These are phyloP conservation scores for Potamilus streckersoni DNA, from an alignment of 1,140 invertebrate species.

Conservation along the genomic window DNA sequence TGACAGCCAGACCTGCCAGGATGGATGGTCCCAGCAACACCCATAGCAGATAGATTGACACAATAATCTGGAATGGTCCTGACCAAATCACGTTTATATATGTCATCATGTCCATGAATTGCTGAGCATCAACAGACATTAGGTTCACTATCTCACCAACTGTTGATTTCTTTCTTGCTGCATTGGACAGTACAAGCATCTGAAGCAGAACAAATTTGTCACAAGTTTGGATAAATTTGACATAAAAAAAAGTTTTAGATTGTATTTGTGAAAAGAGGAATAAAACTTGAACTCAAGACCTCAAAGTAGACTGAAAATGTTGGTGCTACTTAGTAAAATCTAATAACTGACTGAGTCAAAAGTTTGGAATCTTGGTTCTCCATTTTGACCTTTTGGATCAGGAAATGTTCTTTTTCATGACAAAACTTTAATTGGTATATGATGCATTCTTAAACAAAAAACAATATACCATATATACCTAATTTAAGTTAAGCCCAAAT, in stretches of 20 bases:
- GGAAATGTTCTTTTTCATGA: no score
- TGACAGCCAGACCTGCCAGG: conserved; percentile 67
- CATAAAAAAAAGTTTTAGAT: not conserved
- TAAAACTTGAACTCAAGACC: not conserved
- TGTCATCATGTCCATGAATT: conserved; percentile 69
- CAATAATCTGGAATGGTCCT: conserved; percentile 89
- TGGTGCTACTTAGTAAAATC: not conserved
- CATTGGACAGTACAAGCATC: conserved; percentile 59
- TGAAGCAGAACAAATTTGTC: conserved; percentile 24
- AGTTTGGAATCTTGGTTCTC: no score
- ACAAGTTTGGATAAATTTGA: not conserved
- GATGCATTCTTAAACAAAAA: no score
- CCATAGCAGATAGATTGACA: conserved; percentile 93
- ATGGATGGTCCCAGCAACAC: conserved; percentile 73
- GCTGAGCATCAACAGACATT: conserved; percentile 73
- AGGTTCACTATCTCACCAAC: conserved; percentile 75
- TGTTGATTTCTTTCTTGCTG: conserved; percentile 68
- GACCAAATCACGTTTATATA: conserved; percentile 98
- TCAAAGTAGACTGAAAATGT: not conserved
- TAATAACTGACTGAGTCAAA: not conserved
- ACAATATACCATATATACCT: no score
- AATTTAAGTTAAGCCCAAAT: no score
- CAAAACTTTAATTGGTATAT: no score
- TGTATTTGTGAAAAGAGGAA: not conserved
- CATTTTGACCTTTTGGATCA: no score